Evolutionary conservation across 2,797 vertebrate species (phyloP), one percentile per base, ranked within the genome.

Genomic region (Pipistrellus pygmaeus): DNA sequence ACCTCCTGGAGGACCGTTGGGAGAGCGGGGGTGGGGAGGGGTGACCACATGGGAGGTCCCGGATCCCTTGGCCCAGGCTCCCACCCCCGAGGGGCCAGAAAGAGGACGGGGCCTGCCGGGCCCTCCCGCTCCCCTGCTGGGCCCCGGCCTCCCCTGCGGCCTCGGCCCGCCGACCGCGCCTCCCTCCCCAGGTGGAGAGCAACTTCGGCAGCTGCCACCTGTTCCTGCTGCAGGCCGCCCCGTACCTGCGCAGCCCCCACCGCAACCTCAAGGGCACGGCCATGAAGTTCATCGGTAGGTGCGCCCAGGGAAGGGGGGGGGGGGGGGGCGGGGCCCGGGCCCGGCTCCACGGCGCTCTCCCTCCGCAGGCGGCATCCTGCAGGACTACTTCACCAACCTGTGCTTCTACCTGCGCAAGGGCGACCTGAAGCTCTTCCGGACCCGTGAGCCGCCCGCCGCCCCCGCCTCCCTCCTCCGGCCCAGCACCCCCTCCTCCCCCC

Each of bases 281-380:
- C 76, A 76, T 96, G 96, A 95, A 69, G 88, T 95, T 95, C 71
- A 88, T 95, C 0, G 76, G 97, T 96, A 78, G 55, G 93, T 5
- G 23, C 32, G n/a, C 30, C 6, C 10, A n/a, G n/a, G n/a, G n/a
- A n/a, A n/a, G n/a, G n/a, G n/a, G n/a, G n/a, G n/a, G 0, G 38
- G 10, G 7, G 2, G n/a, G 13, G 8, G 23, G 21, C 7, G 23
- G 23, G n/a, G 23, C n/a, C 6, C 13, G 5, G 38, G 1, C 25
- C 64, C 12, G 57, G 25, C 20, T 64, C 62, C 62, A 64, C 30
- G n/a, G 12, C 30, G 1, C 64, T 3, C 46, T 2, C 46, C 13
- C 41, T 68, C 3, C 0, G 9, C 91, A 96, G 97, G 88, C 51
- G 88, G 8, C 0, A 23, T 97, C 66, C 91, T 97, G 57, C 93